Base-by-base conservation (phyloP, 2,888 invertebrate genomes). In the Lepidochrysops patricia region DNA sequence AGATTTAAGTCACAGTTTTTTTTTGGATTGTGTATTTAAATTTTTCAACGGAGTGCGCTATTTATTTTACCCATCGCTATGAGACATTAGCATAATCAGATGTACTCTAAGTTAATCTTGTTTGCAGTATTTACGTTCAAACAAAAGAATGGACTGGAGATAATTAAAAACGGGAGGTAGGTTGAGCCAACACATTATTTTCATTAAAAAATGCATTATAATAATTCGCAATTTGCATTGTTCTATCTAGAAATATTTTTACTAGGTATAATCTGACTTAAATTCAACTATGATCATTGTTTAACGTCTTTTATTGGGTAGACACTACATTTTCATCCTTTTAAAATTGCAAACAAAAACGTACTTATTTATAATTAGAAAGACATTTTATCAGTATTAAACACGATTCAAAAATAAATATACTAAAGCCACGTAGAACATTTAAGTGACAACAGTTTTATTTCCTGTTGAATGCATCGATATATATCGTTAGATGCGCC, bases 101-200 rank as follows among this genome's bases (percentile, higher is more conserved):
- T 27, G 50, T 26, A 52, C 27, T 52, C 1, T 26, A 52, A 27
- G 15, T 27, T 27, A 52, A 52, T 27, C 27, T 5, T 15, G 27
- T 52, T 52, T 26, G 52, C 52, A 13, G 52, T 52, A 27, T 52
- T 52, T 52, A 27, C 52, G 52, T 26, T 52, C 52, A 52, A 50
- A 50, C 26, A 50, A 52, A 43, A 27, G 13, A 52, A 13, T 13
- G 27, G 27, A 1, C 27, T 27, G 15, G 4, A 52, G 52, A 27
- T 52, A 52, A 52, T 52, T 52, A 27, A 52, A 52, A 27, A 52
- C 7, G 7, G 9, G 15, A 52, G 27, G 27, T 52, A 13, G 23
- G 15, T 52, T 52, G 13, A 23, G 52, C 27, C 13, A 15, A 27
- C 26, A 26, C 52, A 52, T 27, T 13, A 7, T 50, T 27, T 13